A percentile compares a stretch with the other conserved stretches of the same genome.
Conservation (phyloP, 2,888 invertebrate genomes). For the Myopa testacea region DNA sequence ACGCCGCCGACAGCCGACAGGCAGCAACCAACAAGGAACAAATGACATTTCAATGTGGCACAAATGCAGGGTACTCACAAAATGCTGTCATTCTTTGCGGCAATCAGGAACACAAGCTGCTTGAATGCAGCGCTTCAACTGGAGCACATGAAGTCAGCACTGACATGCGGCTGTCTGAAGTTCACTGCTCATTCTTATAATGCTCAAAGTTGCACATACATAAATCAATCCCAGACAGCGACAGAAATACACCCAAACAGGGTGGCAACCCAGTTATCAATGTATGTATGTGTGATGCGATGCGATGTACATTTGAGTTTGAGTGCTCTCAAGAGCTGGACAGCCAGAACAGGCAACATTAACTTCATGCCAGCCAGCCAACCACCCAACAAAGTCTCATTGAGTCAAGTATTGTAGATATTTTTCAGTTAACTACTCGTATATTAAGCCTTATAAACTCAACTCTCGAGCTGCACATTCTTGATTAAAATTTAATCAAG, state of each 20-base stretch:
- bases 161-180: background rate
- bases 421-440: background rate
- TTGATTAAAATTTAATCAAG: slow-evolving; percentile 33
- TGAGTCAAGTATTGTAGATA: background rate
- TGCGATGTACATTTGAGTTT: background rate
- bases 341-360: background rate
- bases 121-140: slow-evolving; percentile 7
- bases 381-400: background rate
- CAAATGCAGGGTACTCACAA: slow-evolving; percentile 4
- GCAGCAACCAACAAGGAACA: slow-evolving; percentile 8
- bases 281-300: background rate
- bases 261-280: background rate
- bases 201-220: slow-evolving; percentile 18
- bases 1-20: background rate
- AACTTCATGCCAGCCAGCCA: background rate
- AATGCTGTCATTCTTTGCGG: slow-evolving; percentile 28
- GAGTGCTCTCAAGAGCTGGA: background rate
- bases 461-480: slow-evolving; percentile 4
- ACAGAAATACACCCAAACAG: background rate
- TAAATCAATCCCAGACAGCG: slow-evolving; percentile 24
- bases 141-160: slow-evolving; percentile 6
- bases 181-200: slow-evolving; percentile 16
- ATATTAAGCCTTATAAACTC: background rate
- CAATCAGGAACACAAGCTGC: slow-evolving; percentile 12
- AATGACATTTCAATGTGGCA: slow-evolving; percentile 20